These are phyloP conservation scores for Porites divaricata DNA, from an alignment of 92 coral and sea anemone genomes.

Conservation along the genomic window DNA sequence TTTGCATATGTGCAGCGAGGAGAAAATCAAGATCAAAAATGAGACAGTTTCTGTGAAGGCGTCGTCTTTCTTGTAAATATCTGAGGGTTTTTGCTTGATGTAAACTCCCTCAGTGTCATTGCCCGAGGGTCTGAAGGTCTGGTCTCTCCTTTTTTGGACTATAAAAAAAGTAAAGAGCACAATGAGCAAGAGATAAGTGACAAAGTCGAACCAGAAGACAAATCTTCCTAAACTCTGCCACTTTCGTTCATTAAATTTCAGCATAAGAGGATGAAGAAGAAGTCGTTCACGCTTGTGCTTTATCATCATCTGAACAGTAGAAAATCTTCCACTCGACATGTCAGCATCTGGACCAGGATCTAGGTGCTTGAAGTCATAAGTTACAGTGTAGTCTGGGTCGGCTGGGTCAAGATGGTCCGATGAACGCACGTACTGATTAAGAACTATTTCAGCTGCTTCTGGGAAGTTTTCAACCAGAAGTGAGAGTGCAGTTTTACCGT, in stretches of 20 bases:
- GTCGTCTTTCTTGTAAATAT: slow-evolving; percentile 1
- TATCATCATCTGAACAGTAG: slow-evolving; percentile 63
- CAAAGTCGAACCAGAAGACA: slow-evolving; percentile 49
- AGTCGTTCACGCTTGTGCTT: slow-evolving; percentile 65
- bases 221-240: slow-evolving; percentile 75
- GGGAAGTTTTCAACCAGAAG: slow-evolving; percentile 71
- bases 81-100: slow-evolving; percentile 25
- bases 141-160: slow-evolving; percentile 41
- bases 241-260: slow-evolving; percentile 57
- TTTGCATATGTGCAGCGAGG: slow-evolving; percentile 61
- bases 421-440: slow-evolving; percentile 72
- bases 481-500: slow-evolving; percentile 55
- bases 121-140: slow-evolving; percentile 19
- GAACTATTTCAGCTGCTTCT: slow-evolving; percentile 74
- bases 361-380: slow-evolving; percentile 71
- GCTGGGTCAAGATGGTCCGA: slow-evolving; percentile 50
- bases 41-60: slow-evolving; percentile 4
- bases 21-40: slow-evolving; percentile 55
- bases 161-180: slow-evolving; percentile 52
- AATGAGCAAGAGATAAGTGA: slow-evolving; percentile 56
- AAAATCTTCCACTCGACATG: slow-evolving; percentile 43
- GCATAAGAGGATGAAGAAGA: slow-evolving; percentile 81
- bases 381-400: slow-evolving; percentile 73
- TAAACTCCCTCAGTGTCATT: background rate
- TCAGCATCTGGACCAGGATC: slow-evolving; percentile 86